These are phyloP conservation scores for Ciconia boyciana DNA, from an alignment of 2,113 vertebrate genomes.

Conservation along the genomic window DNA sequence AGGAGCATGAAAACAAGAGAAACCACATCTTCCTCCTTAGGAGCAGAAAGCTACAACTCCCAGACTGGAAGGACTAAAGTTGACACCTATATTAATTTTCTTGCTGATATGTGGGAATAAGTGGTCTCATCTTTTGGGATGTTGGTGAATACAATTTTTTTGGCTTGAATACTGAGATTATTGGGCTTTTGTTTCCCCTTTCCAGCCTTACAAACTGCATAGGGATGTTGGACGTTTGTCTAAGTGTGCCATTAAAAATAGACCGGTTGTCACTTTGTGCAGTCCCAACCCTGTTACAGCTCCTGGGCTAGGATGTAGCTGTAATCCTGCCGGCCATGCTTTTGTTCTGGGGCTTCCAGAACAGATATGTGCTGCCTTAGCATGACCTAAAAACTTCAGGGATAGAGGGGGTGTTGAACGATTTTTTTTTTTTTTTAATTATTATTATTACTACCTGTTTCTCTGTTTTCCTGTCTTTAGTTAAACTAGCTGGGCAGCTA, in stretches of 20 bases:
- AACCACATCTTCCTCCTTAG: background rate
- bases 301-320: background rate
- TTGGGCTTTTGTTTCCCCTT: background rate
- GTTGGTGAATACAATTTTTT: background rate
- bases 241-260: background rate
- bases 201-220: background rate
- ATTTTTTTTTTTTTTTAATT: background rate
- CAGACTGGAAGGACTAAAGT: background rate
- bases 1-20: slow-evolving; percentile 40
- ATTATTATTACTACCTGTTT: background rate
- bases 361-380: background rate
- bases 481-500: background rate
- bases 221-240: background rate
- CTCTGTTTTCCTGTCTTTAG: background rate
- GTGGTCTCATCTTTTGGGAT: background rate
- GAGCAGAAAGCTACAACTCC: background rate
- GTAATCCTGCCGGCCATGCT: background rate
- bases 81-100: background rate
- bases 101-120: background rate
- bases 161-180: background rate
- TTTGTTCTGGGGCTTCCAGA: background rate
- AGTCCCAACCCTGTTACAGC: background rate
- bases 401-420: background rate
- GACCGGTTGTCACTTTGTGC: background rate
- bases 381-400: background rate